Base-by-base conservation (phyloP, 2,113 vertebrate species). In the Gulo gulo region DNA sequence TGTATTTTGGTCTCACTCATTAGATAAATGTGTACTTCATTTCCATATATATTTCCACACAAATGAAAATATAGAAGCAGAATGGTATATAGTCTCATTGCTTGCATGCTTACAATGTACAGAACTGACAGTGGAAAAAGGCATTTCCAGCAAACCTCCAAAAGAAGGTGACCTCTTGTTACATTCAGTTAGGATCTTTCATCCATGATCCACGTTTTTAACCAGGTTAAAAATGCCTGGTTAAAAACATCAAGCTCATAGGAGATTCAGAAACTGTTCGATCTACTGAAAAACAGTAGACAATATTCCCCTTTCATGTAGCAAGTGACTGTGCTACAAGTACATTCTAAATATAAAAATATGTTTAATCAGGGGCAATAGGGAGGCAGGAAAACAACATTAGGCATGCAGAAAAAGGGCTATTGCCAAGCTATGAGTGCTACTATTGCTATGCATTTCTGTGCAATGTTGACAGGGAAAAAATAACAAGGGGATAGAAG, bases 301-400 rank as follows among this genome's bases (percentile, higher is more conserved):
- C 4, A 74, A 82, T 86, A 47, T 94, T 80, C 24, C 10, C 16
- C 18, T 94, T 95, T 90, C 29, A 65, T 85, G 42, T 89, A 82
- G 45, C 18, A 86, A 88, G 76, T 87, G 39, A 16, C 21, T 95
- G 23, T 63, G 26, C 65, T 92, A 82, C 91, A 87, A 91, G n/a
- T 76, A 63, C 23, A 85, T 81, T 95, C 74, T 94, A 92, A 92
- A 89, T 95, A 86, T 78, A 93, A 91, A 94, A 73, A 88, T 94
- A 61, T 95, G 18, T 96, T 93, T 92, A 87, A 89, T 95, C 55
- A 74, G 61, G 61, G 73, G 16, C 29, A 63, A 55, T 4, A 16
- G 42, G 52, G 36, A 93, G 57, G 23, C 52, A 81, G 11, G 24
- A 88, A 97, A 91, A 79, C 47, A 80, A 24, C 61, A 88, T 81